Evolutionary conservation across 1,140 invertebrate genomes (phyloP).

Genomic region (Ceratina calcarata): DNA sequence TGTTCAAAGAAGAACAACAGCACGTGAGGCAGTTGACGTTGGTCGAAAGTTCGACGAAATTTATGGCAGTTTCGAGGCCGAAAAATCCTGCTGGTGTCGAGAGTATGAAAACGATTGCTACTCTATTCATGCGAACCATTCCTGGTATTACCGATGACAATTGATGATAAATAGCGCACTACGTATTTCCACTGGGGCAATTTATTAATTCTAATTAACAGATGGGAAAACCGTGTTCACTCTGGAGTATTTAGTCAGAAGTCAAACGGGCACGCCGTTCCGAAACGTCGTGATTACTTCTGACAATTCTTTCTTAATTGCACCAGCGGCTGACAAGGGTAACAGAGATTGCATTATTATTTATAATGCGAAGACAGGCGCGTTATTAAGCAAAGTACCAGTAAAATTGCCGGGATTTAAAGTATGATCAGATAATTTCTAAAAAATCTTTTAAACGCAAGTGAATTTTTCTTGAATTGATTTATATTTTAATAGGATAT

Average conservation of each 20-base stretch:
- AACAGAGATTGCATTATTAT: conserved; percentile 91
- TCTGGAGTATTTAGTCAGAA: conserved; percentile 89
- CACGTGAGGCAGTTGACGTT: conserved; percentile 93
- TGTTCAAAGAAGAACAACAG: conserved; percentile 91
- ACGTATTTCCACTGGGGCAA: background rate
- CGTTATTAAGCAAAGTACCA: conserved; percentile 88
- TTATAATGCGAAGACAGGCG: conserved; percentile 91
- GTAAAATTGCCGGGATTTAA: conserved; percentile 85
- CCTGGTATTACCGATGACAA: conserved; percentile 81
- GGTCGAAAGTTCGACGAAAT: conserved; percentile 90
- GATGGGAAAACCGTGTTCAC: conserved; percentile 89
- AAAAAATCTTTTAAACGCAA: background rate
- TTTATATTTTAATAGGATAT: conserved; percentile 82
- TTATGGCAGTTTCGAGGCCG: conserved; percentile 90
- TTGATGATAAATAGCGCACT: background rate
- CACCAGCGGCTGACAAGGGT: conserved; percentile 90
- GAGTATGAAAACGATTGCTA: conserved; percentile 83
- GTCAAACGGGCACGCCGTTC: conserved; percentile 84
- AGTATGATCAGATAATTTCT: conserved; percentile 75
- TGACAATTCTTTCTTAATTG: conserved; percentile 89
- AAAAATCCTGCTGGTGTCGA: conserved; percentile 83
- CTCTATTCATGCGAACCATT: conserved; percentile 85
- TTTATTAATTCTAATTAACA: conserved; percentile 68
- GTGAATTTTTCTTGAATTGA: background rate
- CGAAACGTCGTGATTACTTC: conserved; percentile 89